A percentile compares a stretch with the other conserved stretches of the same genome.
Conservation (phyloP, 2,113 vertebrate genomes). For the Glaucidium brasilianum region DNA sequence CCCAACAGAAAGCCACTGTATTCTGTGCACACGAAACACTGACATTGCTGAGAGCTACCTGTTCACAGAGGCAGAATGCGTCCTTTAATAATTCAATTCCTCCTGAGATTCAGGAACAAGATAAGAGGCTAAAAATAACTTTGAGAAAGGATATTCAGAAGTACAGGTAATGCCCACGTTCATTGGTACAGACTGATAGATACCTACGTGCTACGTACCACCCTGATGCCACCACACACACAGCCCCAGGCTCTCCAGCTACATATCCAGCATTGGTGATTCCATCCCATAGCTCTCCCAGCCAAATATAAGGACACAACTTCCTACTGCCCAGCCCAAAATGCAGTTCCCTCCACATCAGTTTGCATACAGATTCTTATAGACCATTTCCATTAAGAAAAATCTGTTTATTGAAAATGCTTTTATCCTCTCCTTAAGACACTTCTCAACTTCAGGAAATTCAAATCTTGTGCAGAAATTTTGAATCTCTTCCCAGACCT, state of each 20-base stretch:
- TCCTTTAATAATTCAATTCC: not conserved
- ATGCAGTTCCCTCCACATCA: not conserved
- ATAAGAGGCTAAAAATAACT: not conserved
- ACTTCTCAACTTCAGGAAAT: not conserved
- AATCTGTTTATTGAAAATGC: not conserved
- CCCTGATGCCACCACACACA: fast-evolving
- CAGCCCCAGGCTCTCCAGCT: not conserved
- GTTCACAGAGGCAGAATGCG: not conserved
- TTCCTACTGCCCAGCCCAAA: not conserved
- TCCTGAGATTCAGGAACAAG: not conserved
- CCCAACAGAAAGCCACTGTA: not conserved
- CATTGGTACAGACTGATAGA: fast-evolving
- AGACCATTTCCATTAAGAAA: not conserved
- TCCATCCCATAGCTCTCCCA: not conserved
- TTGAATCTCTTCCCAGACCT: not conserved
- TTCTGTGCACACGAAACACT: not conserved
- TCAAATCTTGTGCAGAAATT: not conserved
- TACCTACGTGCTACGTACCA: fast-evolving
- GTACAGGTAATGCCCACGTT: fast-evolving
- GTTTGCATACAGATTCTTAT: not conserved
- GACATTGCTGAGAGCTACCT: not conserved
- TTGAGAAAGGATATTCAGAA: not conserved
- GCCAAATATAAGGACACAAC: not conserved
- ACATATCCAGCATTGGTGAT: fast-evolving
- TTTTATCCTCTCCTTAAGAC: not conserved